Conservation (phyloP, 2,888 invertebrate species). For the Drosophila incognita region DNA sequence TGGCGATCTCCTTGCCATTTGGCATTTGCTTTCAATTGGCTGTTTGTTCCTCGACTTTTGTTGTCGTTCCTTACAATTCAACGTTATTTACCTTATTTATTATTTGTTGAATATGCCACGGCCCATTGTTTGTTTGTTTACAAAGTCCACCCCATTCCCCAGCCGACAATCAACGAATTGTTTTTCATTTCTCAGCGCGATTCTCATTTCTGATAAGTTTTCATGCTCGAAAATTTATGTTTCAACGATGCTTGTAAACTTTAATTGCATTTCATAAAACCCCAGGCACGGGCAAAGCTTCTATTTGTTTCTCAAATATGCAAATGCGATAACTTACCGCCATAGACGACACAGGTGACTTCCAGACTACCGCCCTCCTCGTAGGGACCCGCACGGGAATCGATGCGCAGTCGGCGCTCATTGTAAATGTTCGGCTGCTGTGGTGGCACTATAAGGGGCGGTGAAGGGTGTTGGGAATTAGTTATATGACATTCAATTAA, state of each 20-base stretch:
- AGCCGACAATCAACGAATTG: constrained; percentile 12
- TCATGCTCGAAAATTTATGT: constrained; percentile 61
- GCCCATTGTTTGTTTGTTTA: constrained; percentile 47
- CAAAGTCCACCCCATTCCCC: background rate
- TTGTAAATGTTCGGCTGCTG: constrained; percentile 89
- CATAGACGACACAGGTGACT: constrained; percentile 89
- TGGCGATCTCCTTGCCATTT: constrained; percentile 37
- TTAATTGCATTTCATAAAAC: constrained; percentile 47
- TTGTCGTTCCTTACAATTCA: constrained; percentile 59
- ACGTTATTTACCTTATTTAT: constrained; percentile 66
- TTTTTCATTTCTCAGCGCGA: constrained; percentile 43
- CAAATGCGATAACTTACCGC: constrained; percentile 87
- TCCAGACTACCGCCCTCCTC: constrained; percentile 89
- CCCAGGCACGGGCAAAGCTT: constrained; percentile 19
- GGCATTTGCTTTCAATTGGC: constrained; percentile 56
- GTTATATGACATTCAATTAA: constrained; percentile 13
- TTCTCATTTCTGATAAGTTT: constrained; percentile 71
- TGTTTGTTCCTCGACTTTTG: constrained; percentile 56
- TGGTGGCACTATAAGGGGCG: constrained; percentile 87
- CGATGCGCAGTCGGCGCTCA: constrained; percentile 88
- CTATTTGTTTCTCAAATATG: constrained; percentile 8
- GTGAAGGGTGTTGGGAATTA: constrained; percentile 11
- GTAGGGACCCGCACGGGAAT: constrained; percentile 89
- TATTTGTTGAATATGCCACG: constrained; percentile 60
- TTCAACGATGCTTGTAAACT: constrained; percentile 60